Conservation (phyloP, 2,888 invertebrate species). For the Rhamnusium bicolor region DNA sequence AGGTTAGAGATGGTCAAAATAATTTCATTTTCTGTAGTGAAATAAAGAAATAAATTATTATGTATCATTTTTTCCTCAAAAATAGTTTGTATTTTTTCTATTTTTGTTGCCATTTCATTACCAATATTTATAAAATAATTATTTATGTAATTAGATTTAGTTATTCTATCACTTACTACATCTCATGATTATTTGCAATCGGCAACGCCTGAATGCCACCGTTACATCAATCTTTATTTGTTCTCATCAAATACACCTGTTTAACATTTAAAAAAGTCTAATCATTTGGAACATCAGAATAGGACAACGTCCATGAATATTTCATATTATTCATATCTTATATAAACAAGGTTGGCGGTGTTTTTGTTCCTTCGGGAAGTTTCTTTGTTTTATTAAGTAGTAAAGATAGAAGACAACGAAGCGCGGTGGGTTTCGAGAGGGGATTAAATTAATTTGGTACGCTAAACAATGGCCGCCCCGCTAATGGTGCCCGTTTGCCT, state of each 20-base stretch:
- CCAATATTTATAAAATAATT: too few species aligned
- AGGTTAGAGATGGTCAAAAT: too few species aligned
- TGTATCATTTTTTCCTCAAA: too few species aligned
- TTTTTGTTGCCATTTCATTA: too few species aligned
- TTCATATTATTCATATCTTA: constrained; percentile 56
- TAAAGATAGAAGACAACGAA: constrained; percentile 34
- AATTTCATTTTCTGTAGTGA: too few species aligned
- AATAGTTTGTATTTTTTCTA: too few species aligned
- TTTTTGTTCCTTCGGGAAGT: constrained; percentile 46
- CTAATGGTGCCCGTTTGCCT: constrained; percentile 72
- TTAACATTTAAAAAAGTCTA: background rate
- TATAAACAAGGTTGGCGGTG: constrained; percentile 52
- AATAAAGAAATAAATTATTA: too few species aligned
- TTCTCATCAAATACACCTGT: background rate
- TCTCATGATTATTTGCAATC: too few species aligned
- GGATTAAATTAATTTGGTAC: constrained; percentile 72
- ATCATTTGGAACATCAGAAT: constrained; percentile 1
- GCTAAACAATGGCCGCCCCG: constrained; percentile 73
- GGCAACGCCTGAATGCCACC: too few species aligned
- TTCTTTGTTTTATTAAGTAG: constrained; percentile 50
- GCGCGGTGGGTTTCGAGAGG: constrained; percentile 53
- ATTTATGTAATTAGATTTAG: too few species aligned
- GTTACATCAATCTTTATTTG: too few species aligned
- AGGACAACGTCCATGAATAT: constrained; percentile 49
- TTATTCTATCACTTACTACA: too few species aligned